A percentile compares a stretch with the other conserved stretches of the same genome.
phyloP scores from a whole-genome alignment of 2,113 vertebrate species.

The Rattus rattus region DNA sequence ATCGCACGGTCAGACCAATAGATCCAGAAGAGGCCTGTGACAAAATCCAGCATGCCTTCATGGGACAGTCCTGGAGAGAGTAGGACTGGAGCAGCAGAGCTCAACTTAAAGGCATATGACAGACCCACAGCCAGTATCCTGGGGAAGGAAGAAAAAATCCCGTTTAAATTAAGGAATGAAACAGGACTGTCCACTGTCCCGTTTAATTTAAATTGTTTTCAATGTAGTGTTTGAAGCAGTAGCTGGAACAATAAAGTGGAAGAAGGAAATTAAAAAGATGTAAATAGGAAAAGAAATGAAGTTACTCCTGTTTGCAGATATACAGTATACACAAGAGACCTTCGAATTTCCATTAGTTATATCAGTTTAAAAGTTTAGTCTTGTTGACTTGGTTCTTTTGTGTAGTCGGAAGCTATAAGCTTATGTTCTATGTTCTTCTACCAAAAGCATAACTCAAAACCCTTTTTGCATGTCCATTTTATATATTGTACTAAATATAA shows the following conservation, averaged over 20 bases:
- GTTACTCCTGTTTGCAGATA: background rate
- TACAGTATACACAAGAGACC: background rate
- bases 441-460: background rate
- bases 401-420: background rate
- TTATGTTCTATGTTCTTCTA: background rate
- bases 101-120: background rate
- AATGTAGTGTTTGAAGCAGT: background rate
- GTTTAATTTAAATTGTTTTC: background rate
- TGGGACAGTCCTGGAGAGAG: background rate
- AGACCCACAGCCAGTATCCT: background rate
- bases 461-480: background rate
- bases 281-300: background rate
- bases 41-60: background rate
- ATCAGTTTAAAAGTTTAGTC: too few species aligned
- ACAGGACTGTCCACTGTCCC: background rate
- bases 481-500: background rate
- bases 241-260: background rate
- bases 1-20: background rate
- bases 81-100: background rate
- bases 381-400: background rate
- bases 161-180: background rate
- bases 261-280: background rate
- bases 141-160: background rate
- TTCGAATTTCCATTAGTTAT: background rate
- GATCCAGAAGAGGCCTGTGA: background rate